phyloP scores from a whole-genome alignment of 2,797 vertebrate species.

The Gobionotothen gibberifrons region DNA sequence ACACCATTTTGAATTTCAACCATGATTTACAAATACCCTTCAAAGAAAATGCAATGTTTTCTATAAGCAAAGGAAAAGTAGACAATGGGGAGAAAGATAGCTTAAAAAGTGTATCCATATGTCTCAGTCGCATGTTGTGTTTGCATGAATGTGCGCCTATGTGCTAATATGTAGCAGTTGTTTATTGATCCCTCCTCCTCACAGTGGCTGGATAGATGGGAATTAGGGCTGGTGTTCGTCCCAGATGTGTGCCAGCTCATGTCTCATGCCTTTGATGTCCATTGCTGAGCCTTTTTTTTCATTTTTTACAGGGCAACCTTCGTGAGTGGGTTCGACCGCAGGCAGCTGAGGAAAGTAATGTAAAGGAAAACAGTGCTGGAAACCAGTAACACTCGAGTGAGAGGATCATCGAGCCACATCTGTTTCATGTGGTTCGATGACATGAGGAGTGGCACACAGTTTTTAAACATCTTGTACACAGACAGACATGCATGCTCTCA shows the following conservation, averaged over 20 bases:
- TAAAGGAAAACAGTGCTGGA: constrained; percentile 62
- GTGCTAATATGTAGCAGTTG: constrained; percentile 51
- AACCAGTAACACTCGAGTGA: constrained; percentile 41
- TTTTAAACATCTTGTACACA: constrained; percentile 38
- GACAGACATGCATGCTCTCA: constrained; percentile 25
- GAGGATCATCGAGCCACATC: constrained; percentile 42
- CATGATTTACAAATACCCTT: constrained; percentile 4
- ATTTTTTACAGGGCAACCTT: constrained; percentile 42
- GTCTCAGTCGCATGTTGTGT: constrained; percentile 41
- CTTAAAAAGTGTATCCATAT: constrained; percentile 45
- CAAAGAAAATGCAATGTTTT: constrained; percentile 5
- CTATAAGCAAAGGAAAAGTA: constrained; percentile 14
- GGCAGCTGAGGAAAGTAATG: constrained; percentile 41
- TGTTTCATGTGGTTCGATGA: constrained; percentile 62
- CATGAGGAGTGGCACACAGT: constrained; percentile 47
- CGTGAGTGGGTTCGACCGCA: constrained; percentile 52
- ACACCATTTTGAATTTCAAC: neutral
- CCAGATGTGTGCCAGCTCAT: constrained; percentile 69
- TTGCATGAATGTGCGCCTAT: constrained; percentile 29
- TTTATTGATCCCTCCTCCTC: constrained; percentile 20
- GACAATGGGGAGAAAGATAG: constrained; percentile 18
- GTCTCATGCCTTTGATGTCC: constrained; percentile 60
- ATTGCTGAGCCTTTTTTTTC: constrained; percentile 2
- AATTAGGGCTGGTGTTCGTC: constrained; percentile 23
- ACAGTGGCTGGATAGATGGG: constrained; percentile 41